Conservation (phyloP, 1,140 invertebrate genomes). For the Andrena cerasifolii region DNA sequence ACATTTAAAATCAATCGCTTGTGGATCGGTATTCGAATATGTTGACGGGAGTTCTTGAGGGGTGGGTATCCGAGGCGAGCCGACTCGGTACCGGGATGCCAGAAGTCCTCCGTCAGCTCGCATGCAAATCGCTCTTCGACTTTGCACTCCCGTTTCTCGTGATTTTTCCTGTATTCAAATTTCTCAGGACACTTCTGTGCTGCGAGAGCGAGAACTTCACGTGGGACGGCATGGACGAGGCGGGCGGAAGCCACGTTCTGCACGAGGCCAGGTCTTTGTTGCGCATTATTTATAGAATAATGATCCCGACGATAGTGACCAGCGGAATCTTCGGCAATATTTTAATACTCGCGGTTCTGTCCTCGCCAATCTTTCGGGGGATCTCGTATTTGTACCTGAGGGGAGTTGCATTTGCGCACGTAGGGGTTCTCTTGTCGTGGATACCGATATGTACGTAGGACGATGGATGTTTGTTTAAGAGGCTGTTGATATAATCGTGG, state of each 20-base stretch:
- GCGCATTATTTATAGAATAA: constrained; percentile 38
- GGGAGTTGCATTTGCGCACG: constrained; percentile 50
- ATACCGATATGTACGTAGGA: constrained; percentile 56
- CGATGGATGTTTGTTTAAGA: not conserved
- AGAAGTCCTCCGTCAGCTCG: too few species aligned
- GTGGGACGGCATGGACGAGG: not conserved
- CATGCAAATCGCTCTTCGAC: not conserved
- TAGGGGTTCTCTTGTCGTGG: constrained; percentile 51
- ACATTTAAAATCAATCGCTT: constrained; percentile 8
- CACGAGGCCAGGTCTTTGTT: constrained; percentile 19
- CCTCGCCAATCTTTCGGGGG: constrained; percentile 48
- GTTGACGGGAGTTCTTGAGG: constrained; percentile 54
- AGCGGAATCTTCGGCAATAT: constrained; percentile 51
- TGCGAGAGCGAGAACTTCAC: constrained; percentile 48
- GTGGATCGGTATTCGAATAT: constrained; percentile 26
- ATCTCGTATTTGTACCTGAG: constrained; percentile 54
- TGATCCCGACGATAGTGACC: constrained; percentile 49
- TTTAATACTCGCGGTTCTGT: constrained; percentile 46
- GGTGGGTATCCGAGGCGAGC: constrained; percentile 41
- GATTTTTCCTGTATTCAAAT: not conserved
- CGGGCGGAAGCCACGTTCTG: not conserved
- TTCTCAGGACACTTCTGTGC: constrained; percentile 53
- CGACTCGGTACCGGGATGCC: too few species aligned
- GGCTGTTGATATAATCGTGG: not conserved
- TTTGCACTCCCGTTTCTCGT: not conserved